phyloP scores from a whole-genome alignment of 2,888 invertebrate genomes.

The Chromoteleia sp. region DNA sequence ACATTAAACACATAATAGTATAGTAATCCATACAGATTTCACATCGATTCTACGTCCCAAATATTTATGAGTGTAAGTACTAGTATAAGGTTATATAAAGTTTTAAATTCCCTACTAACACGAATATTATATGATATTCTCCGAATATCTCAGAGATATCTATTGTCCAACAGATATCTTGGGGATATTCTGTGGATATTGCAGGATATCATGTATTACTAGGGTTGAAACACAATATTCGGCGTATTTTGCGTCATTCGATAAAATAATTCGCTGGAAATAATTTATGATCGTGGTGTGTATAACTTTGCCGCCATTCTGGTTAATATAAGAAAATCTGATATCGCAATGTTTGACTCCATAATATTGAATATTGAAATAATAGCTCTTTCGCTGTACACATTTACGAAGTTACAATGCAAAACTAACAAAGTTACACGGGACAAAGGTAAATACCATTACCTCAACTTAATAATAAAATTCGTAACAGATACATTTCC shows the following conservation, averaged over 20 bases:
- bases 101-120: no score
- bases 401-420: conserved; percentile 17
- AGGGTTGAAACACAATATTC: background rate
- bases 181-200: no score
- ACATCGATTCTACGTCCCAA: background rate
- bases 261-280: background rate
- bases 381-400: conserved; percentile 13
- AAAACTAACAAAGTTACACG: conserved; percentile 11
- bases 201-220: no score
- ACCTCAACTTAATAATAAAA: conserved; percentile 26
- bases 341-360: background rate
- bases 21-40: background rate
- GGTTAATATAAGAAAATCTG: background rate
- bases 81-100: background rate
- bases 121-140: no score
- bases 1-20: background rate
- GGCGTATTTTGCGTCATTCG: background rate
- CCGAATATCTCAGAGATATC: no score
- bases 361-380: conserved; percentile 8
- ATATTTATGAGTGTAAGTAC: background rate
- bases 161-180: no score
- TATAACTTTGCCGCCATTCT: background rate
- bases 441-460: conserved; percentile 7
- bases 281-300: background rate
- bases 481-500: conserved; percentile 28